phyloP scores from a whole-genome alignment of 2,113 vertebrate genomes.

The Okapia johnstoni region DNA sequence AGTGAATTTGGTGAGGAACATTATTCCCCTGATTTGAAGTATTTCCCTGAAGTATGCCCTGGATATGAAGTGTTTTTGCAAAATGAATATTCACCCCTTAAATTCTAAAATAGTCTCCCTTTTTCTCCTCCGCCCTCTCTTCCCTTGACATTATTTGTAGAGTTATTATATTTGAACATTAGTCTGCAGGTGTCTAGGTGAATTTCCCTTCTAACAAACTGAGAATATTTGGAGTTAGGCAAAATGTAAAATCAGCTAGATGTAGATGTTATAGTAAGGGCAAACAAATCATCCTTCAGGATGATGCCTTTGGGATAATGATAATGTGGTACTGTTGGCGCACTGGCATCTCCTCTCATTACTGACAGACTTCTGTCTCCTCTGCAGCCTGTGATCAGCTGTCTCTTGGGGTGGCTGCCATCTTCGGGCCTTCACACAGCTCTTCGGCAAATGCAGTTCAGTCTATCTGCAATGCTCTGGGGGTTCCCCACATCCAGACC shows the following conservation, averaged over 20 bases:
- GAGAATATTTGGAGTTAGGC: background rate
- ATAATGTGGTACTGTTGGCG: slow-evolving; percentile 63
- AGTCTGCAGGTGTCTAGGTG: background rate
- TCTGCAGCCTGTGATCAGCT: slow-evolving; percentile 98
- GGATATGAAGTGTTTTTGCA: background rate
- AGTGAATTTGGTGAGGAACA: background rate
- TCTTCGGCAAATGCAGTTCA: slow-evolving; percentile 99
- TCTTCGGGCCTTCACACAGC: slow-evolving; percentile 98
- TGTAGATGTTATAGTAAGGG: background rate
- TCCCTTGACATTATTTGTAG: background rate
- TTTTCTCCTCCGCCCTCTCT: background rate
- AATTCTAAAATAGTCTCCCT: background rate
- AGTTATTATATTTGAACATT: background rate
- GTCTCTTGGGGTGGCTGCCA: slow-evolving; percentile 98
- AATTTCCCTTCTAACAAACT: background rate
- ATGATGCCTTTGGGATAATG: background rate
- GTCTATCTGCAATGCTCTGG: slow-evolving; percentile 98
- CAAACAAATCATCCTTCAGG: background rate
- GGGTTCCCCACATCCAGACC: slow-evolving; percentile 98
- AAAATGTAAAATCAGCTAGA: background rate
- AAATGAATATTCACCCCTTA: background rate
- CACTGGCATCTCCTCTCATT: slow-evolving; percentile 66
- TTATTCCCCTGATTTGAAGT: background rate
- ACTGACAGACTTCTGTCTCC: slow-evolving; percentile 80
- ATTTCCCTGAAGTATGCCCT: background rate